phyloP scores from a whole-genome alignment of 2,113 vertebrate genomes.

The Patagioenas fasciata region DNA sequence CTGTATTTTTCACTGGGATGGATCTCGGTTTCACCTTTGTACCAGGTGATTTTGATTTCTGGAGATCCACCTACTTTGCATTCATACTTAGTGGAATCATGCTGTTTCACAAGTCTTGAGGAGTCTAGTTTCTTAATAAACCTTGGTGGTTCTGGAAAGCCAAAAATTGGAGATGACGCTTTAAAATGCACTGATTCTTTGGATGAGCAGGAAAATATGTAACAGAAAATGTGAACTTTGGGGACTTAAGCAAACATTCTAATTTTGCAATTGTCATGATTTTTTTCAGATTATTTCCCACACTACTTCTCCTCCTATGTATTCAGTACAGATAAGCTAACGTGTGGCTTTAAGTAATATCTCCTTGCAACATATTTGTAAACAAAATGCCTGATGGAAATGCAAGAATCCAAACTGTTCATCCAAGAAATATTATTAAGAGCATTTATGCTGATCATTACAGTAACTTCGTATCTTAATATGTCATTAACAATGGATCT shows the following conservation, averaged over 20 bases:
- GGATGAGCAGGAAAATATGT: not conserved
- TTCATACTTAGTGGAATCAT: constrained; percentile 85
- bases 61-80: constrained; percentile 93
- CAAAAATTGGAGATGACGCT: constrained; percentile 49
- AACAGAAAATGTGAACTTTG: not conserved
- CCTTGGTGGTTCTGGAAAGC: constrained; percentile 92
- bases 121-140: constrained; percentile 95
- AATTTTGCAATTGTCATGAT: not conserved
- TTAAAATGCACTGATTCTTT: not conserved
- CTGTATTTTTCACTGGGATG: constrained; percentile 81
- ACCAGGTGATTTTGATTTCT: constrained; percentile 91
- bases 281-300: not conserved
- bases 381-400: not conserved
- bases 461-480: not conserved
- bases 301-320: not conserved
- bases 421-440: not conserved
- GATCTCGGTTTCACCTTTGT: constrained; percentile 89
- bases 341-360: not conserved
- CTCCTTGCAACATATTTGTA: not conserved
- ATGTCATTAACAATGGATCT: not conserved
- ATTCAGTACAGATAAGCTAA: not conserved
- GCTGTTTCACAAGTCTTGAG: constrained; percentile 88
- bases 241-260: not conserved
- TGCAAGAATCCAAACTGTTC: not conserved
- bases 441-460: not conserved